Evolutionary conservation across 2,797 vertebrate species (phyloP).

Genomic region (Spinus pinus): DNA sequence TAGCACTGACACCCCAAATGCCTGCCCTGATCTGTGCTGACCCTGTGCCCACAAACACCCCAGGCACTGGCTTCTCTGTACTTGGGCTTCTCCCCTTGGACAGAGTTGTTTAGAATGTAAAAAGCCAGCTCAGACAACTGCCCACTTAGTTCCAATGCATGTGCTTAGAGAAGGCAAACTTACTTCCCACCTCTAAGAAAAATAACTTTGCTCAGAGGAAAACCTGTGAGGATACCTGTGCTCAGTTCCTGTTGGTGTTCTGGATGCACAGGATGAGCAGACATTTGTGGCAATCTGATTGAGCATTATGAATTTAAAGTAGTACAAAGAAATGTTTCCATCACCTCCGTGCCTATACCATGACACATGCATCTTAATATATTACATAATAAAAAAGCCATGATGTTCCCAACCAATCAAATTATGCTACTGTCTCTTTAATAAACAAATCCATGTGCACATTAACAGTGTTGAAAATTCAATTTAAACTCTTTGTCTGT

Average conservation of each 20-base stretch:
- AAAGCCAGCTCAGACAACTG: background rate
- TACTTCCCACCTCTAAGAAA: conserved; percentile 3
- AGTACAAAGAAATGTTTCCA: conserved; percentile 8
- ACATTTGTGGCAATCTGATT: conserved; percentile 40
- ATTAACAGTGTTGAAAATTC: conserved; percentile 96
- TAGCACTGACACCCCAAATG: background rate
- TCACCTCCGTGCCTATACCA: conserved; percentile 15
- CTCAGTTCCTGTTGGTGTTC: conserved; percentile 1
- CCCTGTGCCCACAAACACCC: background rate
- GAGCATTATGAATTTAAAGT: conserved; percentile 24
- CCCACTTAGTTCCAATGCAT: background rate
- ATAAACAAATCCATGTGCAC: conserved; percentile 92
- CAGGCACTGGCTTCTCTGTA: background rate
- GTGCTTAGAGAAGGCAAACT: background rate
- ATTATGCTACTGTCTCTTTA: conserved; percentile 86
- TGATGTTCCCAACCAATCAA: conserved; percentile 86
- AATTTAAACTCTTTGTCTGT: conserved; percentile 98
- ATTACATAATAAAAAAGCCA: conserved; percentile 78
- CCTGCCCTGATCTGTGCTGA: background rate
- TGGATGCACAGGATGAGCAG: conserved; percentile 29
- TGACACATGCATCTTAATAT: conserved; percentile 65
- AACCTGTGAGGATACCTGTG: background rate
- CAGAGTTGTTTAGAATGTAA: background rate
- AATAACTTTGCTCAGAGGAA: background rate
- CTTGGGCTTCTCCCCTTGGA: background rate